Base-by-base conservation (phyloP, 1,140 invertebrate genomes). In the Hormaphis cornu region DNA sequence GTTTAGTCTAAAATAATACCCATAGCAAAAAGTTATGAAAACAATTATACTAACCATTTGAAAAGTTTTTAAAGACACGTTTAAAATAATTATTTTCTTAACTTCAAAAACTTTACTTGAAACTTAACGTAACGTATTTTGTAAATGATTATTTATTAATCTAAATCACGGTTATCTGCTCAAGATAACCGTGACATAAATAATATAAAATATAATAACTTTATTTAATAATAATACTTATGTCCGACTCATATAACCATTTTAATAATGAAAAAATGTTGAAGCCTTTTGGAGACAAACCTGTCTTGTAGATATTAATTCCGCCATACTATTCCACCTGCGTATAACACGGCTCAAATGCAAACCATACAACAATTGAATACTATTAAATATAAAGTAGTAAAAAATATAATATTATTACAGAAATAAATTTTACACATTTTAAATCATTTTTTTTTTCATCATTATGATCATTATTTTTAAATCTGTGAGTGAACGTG, bases 331-430 rank as follows among this genome's bases (percentile, higher is more conserved):
- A 66, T 66, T 66, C 61, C 61, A 66, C 61, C 61, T 66, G 61
- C 61, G 28, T 22, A 50, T 66, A 66, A 66, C 61, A 66, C 61
- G 18, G 26, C 61, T 66, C 61, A 66, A 50, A 66, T 66, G 61
- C 61, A 66, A 66, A 66, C 44, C 61, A 66, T 22, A 66, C 26
- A n/a, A n/a, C n/a, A 66, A 66, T 26, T 66, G 61, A 66, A 66
- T 66, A 66, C 61, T 66, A 66, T 66, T 66, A 66, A 66, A 66
- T 66, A 66, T 66, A 66, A 66, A 66, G 61, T 66, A 66, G 61
- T 35, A 66, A 66, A 48, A n/a, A 46, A 48, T 33, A 66, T 48
- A 48, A 48, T 50, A 66, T 48, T 66, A 66, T 66, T 50, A 66
- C 28, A 66, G 28, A 24, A 48, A 33, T 66, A 46, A 63, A 50